Base-by-base conservation (phyloP, 2,888 invertebrate species). In the Rapana venosa region DNA sequence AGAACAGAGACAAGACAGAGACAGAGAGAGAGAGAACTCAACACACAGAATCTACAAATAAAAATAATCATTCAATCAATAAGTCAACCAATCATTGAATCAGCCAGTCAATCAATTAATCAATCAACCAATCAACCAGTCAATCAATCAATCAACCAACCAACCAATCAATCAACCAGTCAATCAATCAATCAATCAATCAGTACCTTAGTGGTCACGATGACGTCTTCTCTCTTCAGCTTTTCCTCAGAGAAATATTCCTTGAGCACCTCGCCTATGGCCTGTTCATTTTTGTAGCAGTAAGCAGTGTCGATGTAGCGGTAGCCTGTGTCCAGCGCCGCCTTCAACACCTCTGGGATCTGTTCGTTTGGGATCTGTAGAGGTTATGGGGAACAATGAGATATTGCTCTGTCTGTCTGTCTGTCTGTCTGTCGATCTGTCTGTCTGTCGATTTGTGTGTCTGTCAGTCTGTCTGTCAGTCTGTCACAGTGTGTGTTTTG, bases 251-350 rank as follows among this genome's bases (percentile, higher is more conserved):
- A 13, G 74, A 88, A 88, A 35, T 88, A 88, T n/a, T 83, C 58
- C 15, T 70, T 6, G 61, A 88, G 83, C 61, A 88, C 88, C n/a
- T 88, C 88, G 36, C 88, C 88, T 17, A 88, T 88, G 66, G 84
- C 88, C 8, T 13, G 26, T 47, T 88, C 88, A 56, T 88, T 88
- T n/a, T 47, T 70, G 84, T 88, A 88, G 30, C 70, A 88, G 61
- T 84, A 88, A 26, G 88, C 88, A 6, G 88, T 88, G 88, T 88
- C 88, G 36, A 88, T 88, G 70, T 88, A 70, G 36, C 88, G 84
- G 70, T 88, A 88, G 15, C 88, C 88, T 0, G 70, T n/a, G 70
- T 88, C 88, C 83, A 88, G 83, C 0, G 70, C 88, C 15, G 32
- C 15, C 22, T 36, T 70, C 83, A 88, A n/a, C 22, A 84, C 70